Base-by-base conservation (phyloP, 2,113 vertebrate genomes). In the Lepisosteus osseus region DNA sequence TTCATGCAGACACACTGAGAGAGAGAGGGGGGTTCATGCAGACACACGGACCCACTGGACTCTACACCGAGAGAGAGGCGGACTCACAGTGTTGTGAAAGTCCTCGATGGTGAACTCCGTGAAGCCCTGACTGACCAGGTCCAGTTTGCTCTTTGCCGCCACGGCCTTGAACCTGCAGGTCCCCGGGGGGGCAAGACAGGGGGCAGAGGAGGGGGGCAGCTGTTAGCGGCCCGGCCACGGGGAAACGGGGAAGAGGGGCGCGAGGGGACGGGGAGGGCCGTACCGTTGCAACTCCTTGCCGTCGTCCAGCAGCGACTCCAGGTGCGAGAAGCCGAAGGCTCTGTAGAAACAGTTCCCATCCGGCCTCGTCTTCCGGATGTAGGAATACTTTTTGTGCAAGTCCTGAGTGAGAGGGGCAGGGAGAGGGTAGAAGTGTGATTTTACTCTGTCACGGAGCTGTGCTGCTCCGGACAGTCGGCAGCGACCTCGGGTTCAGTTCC, bases 271-370 rank as follows among this genome's bases (percentile, higher is more conserved):
- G 29, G 2, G 29, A 1, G 47, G 5, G 41, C 4, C 68, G 7
- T 77, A 96, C 96, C 90, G 91, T 80, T 95, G 92, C 72, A 97
- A 86, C 14, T 98, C 95, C 91, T 94, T 95, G 86, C 93, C 88
- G 84, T 97, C 94, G 0, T 95, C 95, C 73, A 98, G 86, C 76
- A 96, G 89, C 0, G 95, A 95, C 79, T 98, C 96, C 61, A 98
- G 86, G 83, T 97, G 95, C 61, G 96, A 94, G 70, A 97, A 97
- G 51, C 96, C 95, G 1, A 98, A 98, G 0, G 95, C 95, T 77
- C 95, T 92, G 74, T 97, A 98, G 89, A 98, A 98, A 78, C 95
- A 98, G 86, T 98, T 98, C 2, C 95, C 96, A 3, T 98, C 95
- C 0, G 95, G 96, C 44, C 95, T 91, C 12, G 95, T 97, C 87